A percentile compares a stretch with the other conserved stretches of the same genome.
These are phyloP conservation scores for Brachyhypopomus occidentalis DNA, from an alignment of 2,113 vertebrate genomes.

Conservation along the genomic window DNA sequence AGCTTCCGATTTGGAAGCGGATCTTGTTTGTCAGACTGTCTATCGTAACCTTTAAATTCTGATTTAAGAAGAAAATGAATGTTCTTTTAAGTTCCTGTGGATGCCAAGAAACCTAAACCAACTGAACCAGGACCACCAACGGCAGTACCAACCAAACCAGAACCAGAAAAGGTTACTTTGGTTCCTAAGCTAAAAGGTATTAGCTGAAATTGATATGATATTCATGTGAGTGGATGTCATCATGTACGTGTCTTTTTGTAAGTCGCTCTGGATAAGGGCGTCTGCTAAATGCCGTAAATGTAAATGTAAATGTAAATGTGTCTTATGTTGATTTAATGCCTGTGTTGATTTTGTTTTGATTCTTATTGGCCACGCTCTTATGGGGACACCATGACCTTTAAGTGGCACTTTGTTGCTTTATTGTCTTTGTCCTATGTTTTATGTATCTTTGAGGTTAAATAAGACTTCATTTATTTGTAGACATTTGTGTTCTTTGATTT, in stretches of 20 bases:
- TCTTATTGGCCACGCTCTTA: conserved; percentile 42
- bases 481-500: neutral
- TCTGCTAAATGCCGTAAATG: too few species aligned
- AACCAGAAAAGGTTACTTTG: neutral
- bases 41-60: neutral
- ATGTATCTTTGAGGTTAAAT: neutral
- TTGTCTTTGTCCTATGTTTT: conserved; percentile 11
- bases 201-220: neutral
- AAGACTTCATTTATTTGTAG: too few species aligned
- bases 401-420: conserved; percentile 19
- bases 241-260: neutral
- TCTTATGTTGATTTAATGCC: neutral
- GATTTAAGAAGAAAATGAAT: conserved; percentile 24
- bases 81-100: conserved; percentile 77
- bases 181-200: conserved; percentile 40
- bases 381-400: neutral
- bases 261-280: too few species aligned
- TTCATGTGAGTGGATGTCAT: neutral
- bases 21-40: neutral
- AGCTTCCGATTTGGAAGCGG: neutral
- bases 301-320: too few species aligned
- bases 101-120: conserved; percentile 71
- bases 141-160: conserved; percentile 38
- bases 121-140: conserved; percentile 69
- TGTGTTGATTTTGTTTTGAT: neutral